These are phyloP conservation scores for Petrocephalus schoutedeni DNA, from an alignment of 2,797 vertebrate genomes.

Conservation along the genomic window DNA sequence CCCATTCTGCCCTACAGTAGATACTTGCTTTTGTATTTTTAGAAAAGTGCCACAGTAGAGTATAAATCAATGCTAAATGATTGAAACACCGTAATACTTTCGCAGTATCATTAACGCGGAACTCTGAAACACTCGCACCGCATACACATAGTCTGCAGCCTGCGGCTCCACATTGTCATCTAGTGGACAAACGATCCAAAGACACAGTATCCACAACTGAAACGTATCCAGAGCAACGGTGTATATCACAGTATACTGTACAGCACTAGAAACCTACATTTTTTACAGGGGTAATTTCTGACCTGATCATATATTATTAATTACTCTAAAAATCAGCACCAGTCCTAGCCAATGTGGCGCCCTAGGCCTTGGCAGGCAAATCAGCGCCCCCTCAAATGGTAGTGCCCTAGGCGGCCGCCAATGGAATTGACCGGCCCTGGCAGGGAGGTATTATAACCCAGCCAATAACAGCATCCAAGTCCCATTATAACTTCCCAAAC, in stretches of 20 bases:
- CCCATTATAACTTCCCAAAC: too few relatives aligned
- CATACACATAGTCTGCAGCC: background rate
- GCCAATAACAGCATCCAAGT: too few relatives aligned
- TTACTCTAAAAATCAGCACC: background rate
- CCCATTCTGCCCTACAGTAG: background rate
- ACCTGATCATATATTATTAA: background rate
- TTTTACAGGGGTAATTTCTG: background rate
- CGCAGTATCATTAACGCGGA: background rate
- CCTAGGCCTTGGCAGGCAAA: background rate
- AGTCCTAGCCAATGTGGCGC: background rate
- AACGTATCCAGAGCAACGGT: background rate
- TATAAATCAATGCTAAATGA: background rate
- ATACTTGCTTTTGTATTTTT: background rate
- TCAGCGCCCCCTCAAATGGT: too few relatives aligned
- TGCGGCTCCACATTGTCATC: background rate
- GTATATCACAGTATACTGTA: background rate
- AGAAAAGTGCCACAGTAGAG: background rate
- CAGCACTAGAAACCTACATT: background rate
- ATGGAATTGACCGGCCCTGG: too few relatives aligned
- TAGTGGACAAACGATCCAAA: background rate
- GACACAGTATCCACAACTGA: background rate
- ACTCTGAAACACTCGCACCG: background rate
- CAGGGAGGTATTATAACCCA: too few relatives aligned
- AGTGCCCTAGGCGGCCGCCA: too few relatives aligned
- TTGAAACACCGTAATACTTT: background rate